Evolutionary conservation across 2,888 invertebrate genomes (phyloP), one percentile per base, ranked within the genome.

Genomic region (Luperina nickerlii): DNA sequence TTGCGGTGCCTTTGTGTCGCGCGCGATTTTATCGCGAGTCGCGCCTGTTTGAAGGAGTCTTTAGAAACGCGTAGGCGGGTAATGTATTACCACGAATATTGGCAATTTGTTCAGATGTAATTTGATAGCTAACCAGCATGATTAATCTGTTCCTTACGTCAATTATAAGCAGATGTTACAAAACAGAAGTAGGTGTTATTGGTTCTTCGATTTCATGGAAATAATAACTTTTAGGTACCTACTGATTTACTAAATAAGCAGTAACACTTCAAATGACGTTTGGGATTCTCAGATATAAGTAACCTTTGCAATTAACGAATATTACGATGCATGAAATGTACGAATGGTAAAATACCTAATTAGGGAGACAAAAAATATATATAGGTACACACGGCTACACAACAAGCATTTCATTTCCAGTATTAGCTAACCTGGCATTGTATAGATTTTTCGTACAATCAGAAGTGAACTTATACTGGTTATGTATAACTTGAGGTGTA

Each of bases 71-170:
- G 32, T 15, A 8, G 32, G 45, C 54, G 32, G 32, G 32, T 32
- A 57, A 71, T 79, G 54, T 79, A 27, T 81, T 69, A 63, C 67
- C 32, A 45, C n/a, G 60, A 81, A 57, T 63, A 38, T 63, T 48
- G 15, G 65, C 18, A 60, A 69, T 81, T 60, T 63, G 45, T 48
- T 80, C 54, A 65, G 45, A 68, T 75, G 60, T 57, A 38, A 57
- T 57, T n/a, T 57, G 57, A 11, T 32, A 24, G 66, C 69, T 66
- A 70, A 73, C 32, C 65, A 65, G 68, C 32, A 62, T 51, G 38
- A 66, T 78, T 70, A 73, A 73, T 83, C 42, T 20, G 72, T 79
- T 65, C 42, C 38, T 73, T 79, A 79, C 79, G 83, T 74, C 73
- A 83, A 54, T 74, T 60, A 82, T 69, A 83, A 74, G 54, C 79